Evolutionary conservation across 2,888 invertebrate genomes (phyloP).

Genomic region (Homarus gammarus): DNA sequence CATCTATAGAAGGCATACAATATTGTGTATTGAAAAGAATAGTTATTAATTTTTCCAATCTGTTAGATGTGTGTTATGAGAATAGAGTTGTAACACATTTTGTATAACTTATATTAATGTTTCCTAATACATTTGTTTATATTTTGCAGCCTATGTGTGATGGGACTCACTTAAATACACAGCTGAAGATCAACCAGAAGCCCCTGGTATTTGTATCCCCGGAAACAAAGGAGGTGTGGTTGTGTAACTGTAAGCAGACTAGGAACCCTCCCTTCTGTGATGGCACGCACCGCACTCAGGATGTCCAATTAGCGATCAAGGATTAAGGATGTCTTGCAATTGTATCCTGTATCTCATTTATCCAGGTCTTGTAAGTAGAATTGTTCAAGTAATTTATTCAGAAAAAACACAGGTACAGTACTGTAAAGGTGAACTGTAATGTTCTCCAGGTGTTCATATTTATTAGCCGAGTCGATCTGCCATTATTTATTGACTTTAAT

Average conservation of each 20-base stretch:
- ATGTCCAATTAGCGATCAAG: constrained; percentile 82
- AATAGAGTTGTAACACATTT: no score
- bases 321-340: background rate
- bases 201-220: constrained; percentile 91
- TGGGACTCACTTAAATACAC: constrained; percentile 89
- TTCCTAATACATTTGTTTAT: background rate
- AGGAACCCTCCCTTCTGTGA: constrained; percentile 96
- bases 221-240: constrained; percentile 94
- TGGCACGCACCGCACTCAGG: constrained; percentile 90
- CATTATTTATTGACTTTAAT: no score
- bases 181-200: constrained; percentile 83
- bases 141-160: constrained; percentile 92
- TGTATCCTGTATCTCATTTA: background rate
- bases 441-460: no score
- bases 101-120: no score
- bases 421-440: no score
- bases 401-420: no score
- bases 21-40: no score
- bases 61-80: no score
- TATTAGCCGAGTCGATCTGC: no score
- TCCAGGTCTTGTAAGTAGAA: background rate
- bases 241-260: constrained; percentile 98
- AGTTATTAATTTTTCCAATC: no score
- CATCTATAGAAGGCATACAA: no score
- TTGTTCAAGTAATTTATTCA: no score